Percentiles rank a stretch among this genome's conserved stretches.
These are phyloP conservation scores for Ochotona princeps DNA, from an alignment of 2,113 vertebrate species.

Conservation along the genomic window DNA sequence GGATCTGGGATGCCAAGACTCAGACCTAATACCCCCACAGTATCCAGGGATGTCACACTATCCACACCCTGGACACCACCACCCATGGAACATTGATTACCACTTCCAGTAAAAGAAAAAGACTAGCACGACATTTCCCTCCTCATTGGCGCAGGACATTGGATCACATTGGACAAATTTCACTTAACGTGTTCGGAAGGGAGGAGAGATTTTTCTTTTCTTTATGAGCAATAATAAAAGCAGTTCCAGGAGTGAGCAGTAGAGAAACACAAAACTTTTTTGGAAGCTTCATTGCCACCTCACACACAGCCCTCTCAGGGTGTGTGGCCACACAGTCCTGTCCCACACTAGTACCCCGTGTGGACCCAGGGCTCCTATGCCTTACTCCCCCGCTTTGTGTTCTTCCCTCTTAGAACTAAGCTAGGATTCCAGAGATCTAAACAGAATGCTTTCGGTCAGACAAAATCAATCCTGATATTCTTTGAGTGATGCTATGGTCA, in stretches of 20 bases:
- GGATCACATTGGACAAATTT: slow-evolving; percentile 25
- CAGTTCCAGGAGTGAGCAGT: neutral
- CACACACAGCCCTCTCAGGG: neutral
- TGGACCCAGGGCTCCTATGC: neutral
- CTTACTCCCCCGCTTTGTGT: neutral
- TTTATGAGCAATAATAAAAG: slow-evolving; percentile 45
- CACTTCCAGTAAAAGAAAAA: slow-evolving; percentile 33
- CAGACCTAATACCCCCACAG: slow-evolving; percentile 1
- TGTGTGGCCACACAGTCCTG: neutral
- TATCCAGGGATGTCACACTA: slow-evolving; percentile 12
- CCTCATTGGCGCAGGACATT: neutral
- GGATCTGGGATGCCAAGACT: slow-evolving; percentile 29
- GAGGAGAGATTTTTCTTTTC: neutral
- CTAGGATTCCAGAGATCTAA: neutral
- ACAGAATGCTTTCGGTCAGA: neutral
- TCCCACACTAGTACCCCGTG: neutral
- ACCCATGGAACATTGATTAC: neutral
- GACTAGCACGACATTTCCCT: neutral
- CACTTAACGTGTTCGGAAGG: neutral
- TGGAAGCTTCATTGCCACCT: neutral
- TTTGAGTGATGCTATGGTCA: neutral
- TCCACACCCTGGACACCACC: neutral
- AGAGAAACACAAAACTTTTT: slow-evolving; percentile 3
- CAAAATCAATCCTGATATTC: neutral
- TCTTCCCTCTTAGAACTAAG: neutral